Conservation (phyloP, 2,888 invertebrate genomes). For the Caradrina kadenii region DNA sequence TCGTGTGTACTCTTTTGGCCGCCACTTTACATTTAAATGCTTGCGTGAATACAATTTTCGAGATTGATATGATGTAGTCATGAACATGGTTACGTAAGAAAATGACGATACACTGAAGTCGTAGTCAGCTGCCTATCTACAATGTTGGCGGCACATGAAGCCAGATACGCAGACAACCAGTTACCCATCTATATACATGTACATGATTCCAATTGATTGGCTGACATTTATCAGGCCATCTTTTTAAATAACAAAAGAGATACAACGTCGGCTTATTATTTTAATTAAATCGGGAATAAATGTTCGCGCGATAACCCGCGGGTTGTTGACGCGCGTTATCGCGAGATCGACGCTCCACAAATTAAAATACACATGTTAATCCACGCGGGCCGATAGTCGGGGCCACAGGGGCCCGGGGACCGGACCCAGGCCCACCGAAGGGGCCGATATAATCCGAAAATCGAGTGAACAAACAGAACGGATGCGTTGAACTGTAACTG, state of each 20-base stretch:
- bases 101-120: too few relatives aligned
- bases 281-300: constrained; percentile 58
- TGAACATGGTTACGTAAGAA: background rate
- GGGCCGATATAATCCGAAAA: constrained; percentile 43
- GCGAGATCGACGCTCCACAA: constrained; percentile 42
- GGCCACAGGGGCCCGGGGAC: background rate
- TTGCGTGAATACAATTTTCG: constrained; percentile 7
- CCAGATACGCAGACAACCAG: too few relatives aligned
- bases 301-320: constrained; percentile 18
- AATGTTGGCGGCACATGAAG: too few relatives aligned
- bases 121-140: too few relatives aligned
- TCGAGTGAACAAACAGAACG: constrained; percentile 49
- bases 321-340: constrained; percentile 38
- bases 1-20: constrained; percentile 8
- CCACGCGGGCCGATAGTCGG: constrained; percentile 28
- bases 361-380: constrained; percentile 64
- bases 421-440: background rate
- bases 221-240: background rate
- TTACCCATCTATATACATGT: too few relatives aligned
- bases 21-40: constrained; percentile 23
- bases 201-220: background rate
- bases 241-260: constrained; percentile 27
- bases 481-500: constrained; percentile 24
- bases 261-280: constrained; percentile 48
- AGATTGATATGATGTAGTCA: background rate